These are phyloP conservation scores for Dolichopus griseipennis DNA, from an alignment of 2,888 invertebrate genomes.

Conservation along the genomic window DNA sequence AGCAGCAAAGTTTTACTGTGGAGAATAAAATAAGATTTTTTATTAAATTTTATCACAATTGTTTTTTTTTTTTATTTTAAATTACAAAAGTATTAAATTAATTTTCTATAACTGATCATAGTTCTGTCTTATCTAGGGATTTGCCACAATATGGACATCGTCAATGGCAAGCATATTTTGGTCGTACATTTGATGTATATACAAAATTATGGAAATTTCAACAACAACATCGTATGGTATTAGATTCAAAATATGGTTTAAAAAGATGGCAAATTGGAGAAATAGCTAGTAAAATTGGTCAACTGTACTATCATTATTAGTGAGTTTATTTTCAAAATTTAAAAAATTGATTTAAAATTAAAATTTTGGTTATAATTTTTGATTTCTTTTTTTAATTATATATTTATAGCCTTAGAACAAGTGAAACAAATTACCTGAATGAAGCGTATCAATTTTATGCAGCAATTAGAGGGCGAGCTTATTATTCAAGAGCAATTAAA, in stretches of 20 bases:
- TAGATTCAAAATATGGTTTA: slow-evolving; percentile 88
- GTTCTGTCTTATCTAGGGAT: slow-evolving; percentile 54
- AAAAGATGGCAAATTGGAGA: slow-evolving; percentile 98
- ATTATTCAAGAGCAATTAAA: slow-evolving; percentile 87
- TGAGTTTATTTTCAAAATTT: slow-evolving; percentile 47
- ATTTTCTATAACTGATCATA: slow-evolving; percentile 4
- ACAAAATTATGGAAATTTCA: slow-evolving; percentile 98
- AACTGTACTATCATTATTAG: slow-evolving; percentile 98
- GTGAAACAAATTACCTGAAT: slow-evolving; percentile 91
- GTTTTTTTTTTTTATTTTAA: too few relatives aligned
- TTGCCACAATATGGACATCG: slow-evolving; percentile 94
- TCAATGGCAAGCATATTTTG: slow-evolving; percentile 97
- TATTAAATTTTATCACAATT: neutral
- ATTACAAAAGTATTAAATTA: too few relatives aligned
- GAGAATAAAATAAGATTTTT: too few relatives aligned
- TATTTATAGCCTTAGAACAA: slow-evolving; percentile 90
- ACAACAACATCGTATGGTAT: slow-evolving; percentile 84
- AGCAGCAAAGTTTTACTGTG: too few relatives aligned
- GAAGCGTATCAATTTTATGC: slow-evolving; percentile 96
- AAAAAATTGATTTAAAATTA: neutral
- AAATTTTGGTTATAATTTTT: too few relatives aligned
- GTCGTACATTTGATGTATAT: slow-evolving; percentile 93
- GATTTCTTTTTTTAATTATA: slow-evolving; percentile 34
- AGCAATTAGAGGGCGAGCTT: slow-evolving; percentile 86
- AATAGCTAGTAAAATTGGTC: slow-evolving; percentile 96